A percentile compares a stretch with the other conserved stretches of the same genome.
Evolutionary conservation across 2,113 vertebrate species (phyloP).

Genomic region (Entomyzon cyanotis): DNA sequence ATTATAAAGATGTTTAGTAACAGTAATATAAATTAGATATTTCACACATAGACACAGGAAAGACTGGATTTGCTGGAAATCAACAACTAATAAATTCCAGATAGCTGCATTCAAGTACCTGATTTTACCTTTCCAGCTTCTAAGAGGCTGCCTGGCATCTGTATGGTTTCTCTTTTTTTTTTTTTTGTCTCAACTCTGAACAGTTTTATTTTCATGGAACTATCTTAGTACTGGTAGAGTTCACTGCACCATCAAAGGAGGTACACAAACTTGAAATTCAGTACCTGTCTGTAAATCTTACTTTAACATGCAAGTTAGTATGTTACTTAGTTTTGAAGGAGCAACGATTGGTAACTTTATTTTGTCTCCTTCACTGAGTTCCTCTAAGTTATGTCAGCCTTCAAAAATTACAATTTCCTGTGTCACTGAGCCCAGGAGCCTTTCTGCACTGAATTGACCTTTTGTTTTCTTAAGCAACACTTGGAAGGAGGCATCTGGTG

Average conservation of each 20-base stretch:
- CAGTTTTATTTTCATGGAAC: neutral
- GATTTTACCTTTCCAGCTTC: neutral
- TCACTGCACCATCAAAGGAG: neutral
- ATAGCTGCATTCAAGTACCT: neutral
- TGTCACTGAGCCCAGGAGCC: slow-evolving; percentile 22
- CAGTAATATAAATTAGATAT: neutral
- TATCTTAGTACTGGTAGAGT: neutral
- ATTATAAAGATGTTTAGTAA: neutral
- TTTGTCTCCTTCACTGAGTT: neutral
- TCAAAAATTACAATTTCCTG: neutral
- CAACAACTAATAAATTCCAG: neutral
- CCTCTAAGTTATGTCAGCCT: neutral
- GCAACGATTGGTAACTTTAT: slow-evolving; percentile 10
- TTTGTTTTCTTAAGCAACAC: slow-evolving; percentile 13
- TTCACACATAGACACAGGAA: neutral
- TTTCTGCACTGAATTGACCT: slow-evolving; percentile 10
- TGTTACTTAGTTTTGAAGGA: slow-evolving; percentile 38
- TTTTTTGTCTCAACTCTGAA: neutral
- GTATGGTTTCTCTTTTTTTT: neutral
- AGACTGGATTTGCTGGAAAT: neutral
- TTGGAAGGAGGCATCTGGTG: slow-evolving; percentile 6
- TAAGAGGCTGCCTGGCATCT: neutral
- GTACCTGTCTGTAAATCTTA: slow-evolving; percentile 10
- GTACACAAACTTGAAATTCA: neutral
- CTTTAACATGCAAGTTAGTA: neutral